A percentile compares a stretch with the other conserved stretches of the same genome.
phyloP scores from a whole-genome alignment of 2,888 invertebrate species.

The Rhagophthalmus giganteus region DNA sequence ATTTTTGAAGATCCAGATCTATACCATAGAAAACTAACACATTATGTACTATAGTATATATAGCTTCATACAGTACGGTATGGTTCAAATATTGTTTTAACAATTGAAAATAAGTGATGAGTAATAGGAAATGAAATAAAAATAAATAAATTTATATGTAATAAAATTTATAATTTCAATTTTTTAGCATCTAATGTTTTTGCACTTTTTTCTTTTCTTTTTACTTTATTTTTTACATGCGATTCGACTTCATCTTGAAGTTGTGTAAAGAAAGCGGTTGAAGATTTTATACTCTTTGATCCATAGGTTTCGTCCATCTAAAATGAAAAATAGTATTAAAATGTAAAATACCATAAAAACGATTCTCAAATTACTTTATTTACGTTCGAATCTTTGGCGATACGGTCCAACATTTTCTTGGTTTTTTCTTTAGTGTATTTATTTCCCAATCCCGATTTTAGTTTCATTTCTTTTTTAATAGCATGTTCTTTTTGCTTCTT shows the following conservation, averaged over 20 bases:
- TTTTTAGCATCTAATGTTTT: constrained; percentile 59
- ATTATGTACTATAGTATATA: no score
- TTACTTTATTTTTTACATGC: constrained; percentile 58
- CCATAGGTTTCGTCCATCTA: constrained; percentile 56
- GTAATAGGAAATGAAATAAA: no score
- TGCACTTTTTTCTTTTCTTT: constrained; percentile 46
- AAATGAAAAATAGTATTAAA: constrained; percentile 34
- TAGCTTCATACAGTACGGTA: no score
- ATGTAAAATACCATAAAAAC: constrained; percentile 6
- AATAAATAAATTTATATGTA: not conserved
- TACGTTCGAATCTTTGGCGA: constrained; percentile 67
- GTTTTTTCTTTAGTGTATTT: constrained; percentile 63
- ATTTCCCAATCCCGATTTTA: constrained; percentile 59
- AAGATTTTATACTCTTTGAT: constrained; percentile 66
- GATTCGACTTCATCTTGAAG: constrained; percentile 74
- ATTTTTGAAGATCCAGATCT: no score
- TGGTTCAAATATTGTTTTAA: no score
- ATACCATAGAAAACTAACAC: no score
- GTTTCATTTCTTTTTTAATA: constrained; percentile 63
- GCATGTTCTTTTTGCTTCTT: constrained; percentile 89
- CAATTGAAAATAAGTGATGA: no score
- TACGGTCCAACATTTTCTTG: constrained; percentile 63
- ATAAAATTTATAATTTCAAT: constrained; percentile 61
- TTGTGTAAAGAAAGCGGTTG: constrained; percentile 83
- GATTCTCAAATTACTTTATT: constrained; percentile 56